phyloP scores from a whole-genome alignment of 2,888 invertebrate genomes.

The Drosophila stalkeri region DNA sequence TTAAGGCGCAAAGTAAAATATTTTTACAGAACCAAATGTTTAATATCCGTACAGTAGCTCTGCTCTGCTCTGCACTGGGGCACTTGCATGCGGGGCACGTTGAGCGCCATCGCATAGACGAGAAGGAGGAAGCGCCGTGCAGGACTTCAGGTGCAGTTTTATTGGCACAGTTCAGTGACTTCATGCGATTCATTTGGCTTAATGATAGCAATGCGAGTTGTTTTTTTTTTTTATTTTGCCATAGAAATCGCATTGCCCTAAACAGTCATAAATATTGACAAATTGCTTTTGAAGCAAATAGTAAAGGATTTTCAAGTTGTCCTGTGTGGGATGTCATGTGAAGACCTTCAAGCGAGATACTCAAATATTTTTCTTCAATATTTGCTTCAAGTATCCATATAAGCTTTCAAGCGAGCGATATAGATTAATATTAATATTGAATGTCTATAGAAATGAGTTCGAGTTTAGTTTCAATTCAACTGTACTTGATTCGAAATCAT shows the following conservation, averaged over 20 bases:
- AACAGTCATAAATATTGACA: slow-evolving; percentile 12
- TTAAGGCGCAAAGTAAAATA: slow-evolving; percentile 62
- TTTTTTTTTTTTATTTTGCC: too few species aligned
- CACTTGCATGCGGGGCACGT: slow-evolving; percentile 12
- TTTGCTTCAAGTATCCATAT: neutral
- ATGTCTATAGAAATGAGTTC: neutral
- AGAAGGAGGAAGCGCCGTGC: neutral
- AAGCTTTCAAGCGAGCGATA: neutral
- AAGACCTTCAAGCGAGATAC: neutral
- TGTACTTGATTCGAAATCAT: neutral
- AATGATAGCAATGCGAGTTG: slow-evolving; percentile 11
- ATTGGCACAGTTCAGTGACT: slow-evolving; percentile 36
- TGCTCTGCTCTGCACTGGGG: slow-evolving; percentile 2
- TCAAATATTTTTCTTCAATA: neutral
- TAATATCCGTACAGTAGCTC: slow-evolving; percentile 41
- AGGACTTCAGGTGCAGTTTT: slow-evolving; percentile 28
- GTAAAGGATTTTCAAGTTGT: neutral
- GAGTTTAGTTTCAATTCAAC: neutral
- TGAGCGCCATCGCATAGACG: neutral
- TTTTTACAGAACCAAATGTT: slow-evolving; percentile 48
- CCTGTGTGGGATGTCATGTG: neutral
- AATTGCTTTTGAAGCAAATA: neutral
- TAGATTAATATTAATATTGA: neutral
- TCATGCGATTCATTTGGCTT: slow-evolving; percentile 22
- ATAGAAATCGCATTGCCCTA: slow-evolving; percentile 41